Base-by-base conservation (phyloP, 1,140 invertebrate genomes). In the Artemia franciscana region DNA sequence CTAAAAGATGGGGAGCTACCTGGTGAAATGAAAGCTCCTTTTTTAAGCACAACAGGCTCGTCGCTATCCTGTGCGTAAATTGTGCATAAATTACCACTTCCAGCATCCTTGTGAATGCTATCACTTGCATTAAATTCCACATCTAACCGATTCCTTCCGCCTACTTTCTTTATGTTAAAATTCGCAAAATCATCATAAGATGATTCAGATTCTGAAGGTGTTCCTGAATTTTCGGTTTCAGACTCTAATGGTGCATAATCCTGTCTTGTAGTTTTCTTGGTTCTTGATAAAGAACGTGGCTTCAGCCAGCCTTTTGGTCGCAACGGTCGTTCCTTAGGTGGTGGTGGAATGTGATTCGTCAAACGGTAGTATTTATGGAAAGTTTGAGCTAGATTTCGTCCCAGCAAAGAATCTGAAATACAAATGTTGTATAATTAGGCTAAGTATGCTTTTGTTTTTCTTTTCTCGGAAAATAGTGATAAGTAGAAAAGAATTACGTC, bases 291-390 rank as follows among this genome's bases (percentile, higher is more conserved):
- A 12, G 21, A 15, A 18, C 39, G 39, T 15, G 39, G 39, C 39
- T 51, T 51, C 12, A 51, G 39, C 39, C 39, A 51, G 39, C 39
- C 39, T 51, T 51, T 51, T 12, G 39, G 39, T 51, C 39, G 39
- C 39, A 51, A 12, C 21, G 39, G 39, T 1, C 39, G 39, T 2
- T 12, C 12, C 39, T 51, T 51, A 15, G 39, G 39, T 18, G 39
- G 39, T 51, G 76, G 69, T 1, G 81, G 77, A 66, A 88, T 82
- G 58, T 83, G 77, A 59, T 84, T 85, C 26, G 78, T 82, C 18
- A 83, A 75, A 66, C 81, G 80, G 73, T 89, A 89, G 71, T 88
- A 89, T 70, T 90, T 85, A 39, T 87, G 70, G 67, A 87, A 79
- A 7, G 85, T 83, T 24, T 84, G 75, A 1, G 80, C 81, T 59